Percentiles rank a stretch among this genome's conserved stretches.
Conservation (phyloP, 2,113 vertebrate species). For the Pomatostomus ruficeps region DNA sequence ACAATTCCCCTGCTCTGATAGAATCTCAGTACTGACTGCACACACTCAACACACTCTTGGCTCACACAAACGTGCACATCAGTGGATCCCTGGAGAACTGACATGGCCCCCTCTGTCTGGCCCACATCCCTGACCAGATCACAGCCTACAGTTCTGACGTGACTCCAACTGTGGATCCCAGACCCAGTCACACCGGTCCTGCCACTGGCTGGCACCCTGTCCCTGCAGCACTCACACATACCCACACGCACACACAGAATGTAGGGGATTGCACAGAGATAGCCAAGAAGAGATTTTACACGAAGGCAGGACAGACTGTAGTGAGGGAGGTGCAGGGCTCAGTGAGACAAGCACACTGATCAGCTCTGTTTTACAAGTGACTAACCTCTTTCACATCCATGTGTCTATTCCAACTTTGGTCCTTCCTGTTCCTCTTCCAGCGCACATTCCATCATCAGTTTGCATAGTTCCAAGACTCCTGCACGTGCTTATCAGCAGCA, state of each 20-base stretch:
- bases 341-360: not conserved
- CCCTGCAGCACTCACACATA: not conserved
- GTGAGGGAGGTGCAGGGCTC: not conserved
- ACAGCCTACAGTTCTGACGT: not conserved
- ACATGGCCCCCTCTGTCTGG: fast-evolving
- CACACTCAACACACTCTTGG: no score
- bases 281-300: not conserved
- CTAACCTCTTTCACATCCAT: fast-evolving
- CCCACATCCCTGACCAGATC: not conserved
- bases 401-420: not conserved
- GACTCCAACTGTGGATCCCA: not conserved
- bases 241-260: no score
- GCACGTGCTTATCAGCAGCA: not conserved
- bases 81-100: fast-evolving
- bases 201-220: not conserved
- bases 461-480: not conserved
- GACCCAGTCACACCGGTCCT: not conserved
- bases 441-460: not conserved
- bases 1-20: fast-evolving
- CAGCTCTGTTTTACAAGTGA: not conserved
- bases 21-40: not conserved
- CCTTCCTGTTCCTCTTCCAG: not conserved
- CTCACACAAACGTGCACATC: fast-evolving
- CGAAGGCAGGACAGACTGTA: not conserved
- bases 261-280: not conserved